Percentiles rank a stretch among this genome's conserved stretches.
Evolutionary conservation across 2,888 invertebrate genomes (phyloP).

Genomic region (Dryomyza anilis): DNA sequence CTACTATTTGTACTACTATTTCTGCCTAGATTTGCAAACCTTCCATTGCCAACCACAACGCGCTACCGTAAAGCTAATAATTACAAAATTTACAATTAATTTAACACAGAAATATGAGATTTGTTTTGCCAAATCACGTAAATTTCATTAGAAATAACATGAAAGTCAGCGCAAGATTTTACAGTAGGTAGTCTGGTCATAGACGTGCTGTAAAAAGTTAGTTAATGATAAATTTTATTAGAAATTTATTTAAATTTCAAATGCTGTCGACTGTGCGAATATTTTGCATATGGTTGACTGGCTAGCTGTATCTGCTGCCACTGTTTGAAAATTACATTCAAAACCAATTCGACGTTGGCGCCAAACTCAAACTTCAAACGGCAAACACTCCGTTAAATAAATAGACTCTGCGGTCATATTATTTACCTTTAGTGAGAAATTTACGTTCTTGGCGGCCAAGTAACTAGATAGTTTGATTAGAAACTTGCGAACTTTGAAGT

Average conservation of each 20-base stretch:
- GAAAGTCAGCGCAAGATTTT: background rate
- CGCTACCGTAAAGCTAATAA: slow-evolving; percentile 31
- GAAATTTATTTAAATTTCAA: background rate
- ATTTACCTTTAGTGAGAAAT: no score
- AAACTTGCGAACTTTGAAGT: slow-evolving; percentile 18
- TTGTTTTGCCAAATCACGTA: slow-evolving; percentile 32
- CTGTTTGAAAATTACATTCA: slow-evolving; percentile 14
- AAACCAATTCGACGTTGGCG: slow-evolving; percentile 14
- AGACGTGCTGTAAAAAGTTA: background rate
- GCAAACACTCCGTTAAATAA: slow-evolving; percentile 25
- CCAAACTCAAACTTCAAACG: no score
- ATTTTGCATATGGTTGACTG: no score
- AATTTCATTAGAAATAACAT: slow-evolving; percentile 10
- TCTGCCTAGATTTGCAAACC: no score
- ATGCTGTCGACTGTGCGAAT: background rate
- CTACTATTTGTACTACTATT: no score
- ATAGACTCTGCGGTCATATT: slow-evolving; percentile 26
- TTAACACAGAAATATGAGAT: slow-evolving; percentile 39
- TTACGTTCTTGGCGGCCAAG: no score
- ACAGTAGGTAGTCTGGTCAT: background rate
- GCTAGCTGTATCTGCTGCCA: background rate
- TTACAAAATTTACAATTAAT: slow-evolving; percentile 42
- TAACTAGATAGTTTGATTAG: slow-evolving; percentile 17
- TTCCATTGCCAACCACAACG: no score
- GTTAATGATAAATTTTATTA: background rate